Evolutionary conservation across 2,888 invertebrate genomes (phyloP), one percentile per base, ranked within the genome.

Genomic region (Hyppa rectilinea): DNA sequence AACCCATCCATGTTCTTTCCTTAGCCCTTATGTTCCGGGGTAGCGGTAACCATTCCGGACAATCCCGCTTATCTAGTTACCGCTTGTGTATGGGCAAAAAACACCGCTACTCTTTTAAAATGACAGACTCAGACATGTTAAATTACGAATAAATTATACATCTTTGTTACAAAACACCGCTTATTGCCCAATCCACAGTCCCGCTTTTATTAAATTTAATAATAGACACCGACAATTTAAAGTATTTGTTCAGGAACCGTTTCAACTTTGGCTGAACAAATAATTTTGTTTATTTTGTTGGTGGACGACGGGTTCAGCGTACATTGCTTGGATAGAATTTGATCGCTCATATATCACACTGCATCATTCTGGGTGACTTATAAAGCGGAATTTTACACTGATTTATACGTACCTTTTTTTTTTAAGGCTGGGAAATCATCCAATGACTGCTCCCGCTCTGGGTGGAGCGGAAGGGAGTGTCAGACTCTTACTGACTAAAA

Each of bases 141-240:
- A 10, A 23, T 29, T 43, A 34, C 2, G 29, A 10, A 2, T 10
- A 61, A 29, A 29, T 40, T 45, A 20, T 69, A 81, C 40, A 71
- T 78, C 67, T 67, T 65, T 78, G 71, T 78, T 58, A 66, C 43
- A 73, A 78, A 76, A 78, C 64, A 69, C 68, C 61, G 68, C 64
- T 77, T 75, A 83, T 75, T 71, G 74, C 75, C 77, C 75, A 77
- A 86, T 82, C 78, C 65, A 60, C 66, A 80, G 75, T 68, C 55
- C 68, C 78, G 67, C 67, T 80, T 83, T 82, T 81, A 84, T 88
- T 86, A 85, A 88, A 87, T 87, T 87, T 83, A 86, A 88, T 85
- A 82, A 82, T 82, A 75, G 79, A 80, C 68, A 78, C 65, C 67
- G 71, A 76, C 71, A 74, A 80, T 83, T 86, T 81, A 58, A 83